Conservation (phyloP, 1,140 invertebrate species). For the Drosophila parvula region DNA sequence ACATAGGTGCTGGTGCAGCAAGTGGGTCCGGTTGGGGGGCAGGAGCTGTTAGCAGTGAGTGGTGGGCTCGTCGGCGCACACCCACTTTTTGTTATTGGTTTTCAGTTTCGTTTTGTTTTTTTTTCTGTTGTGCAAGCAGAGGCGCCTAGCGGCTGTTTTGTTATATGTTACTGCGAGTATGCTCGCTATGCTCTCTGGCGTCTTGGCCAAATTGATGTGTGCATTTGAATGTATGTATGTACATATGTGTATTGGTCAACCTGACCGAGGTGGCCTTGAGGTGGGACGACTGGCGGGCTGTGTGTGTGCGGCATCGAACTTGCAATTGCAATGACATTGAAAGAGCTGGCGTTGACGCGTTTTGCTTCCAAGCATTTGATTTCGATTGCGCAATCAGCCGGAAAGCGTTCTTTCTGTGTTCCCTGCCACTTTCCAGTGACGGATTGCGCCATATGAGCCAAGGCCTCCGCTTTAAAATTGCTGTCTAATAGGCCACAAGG, state of each 20-base stretch:
- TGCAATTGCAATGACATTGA: conserved; percentile 76
- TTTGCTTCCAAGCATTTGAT: conserved; percentile 18
- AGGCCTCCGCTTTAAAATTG: conserved; percentile 43
- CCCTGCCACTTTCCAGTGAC: conserved; percentile 27
- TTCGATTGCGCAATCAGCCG: conserved; percentile 60
- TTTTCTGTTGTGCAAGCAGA: conserved; percentile 60
- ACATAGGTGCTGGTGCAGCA: not conserved
- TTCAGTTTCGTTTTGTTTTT: conserved; percentile 45
- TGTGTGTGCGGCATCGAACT: conserved; percentile 34
- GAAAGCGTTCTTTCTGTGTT: conserved; percentile 26
- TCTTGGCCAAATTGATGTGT: conserved; percentile 22
- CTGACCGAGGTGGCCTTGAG: conserved; percentile 65
- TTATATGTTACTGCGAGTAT: conserved; percentile 9
- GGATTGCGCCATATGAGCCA: conserved; percentile 55
- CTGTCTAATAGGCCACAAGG: conserved; percentile 52
- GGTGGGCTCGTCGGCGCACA: conserved; percentile 72
- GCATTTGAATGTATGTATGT: not conserved
- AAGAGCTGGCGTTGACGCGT: conserved; percentile 61
- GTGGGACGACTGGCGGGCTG: conserved; percentile 35
- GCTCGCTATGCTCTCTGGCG: conserved; percentile 17
- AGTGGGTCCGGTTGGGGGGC: not conserved
- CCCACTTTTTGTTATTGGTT: conserved; percentile 63
- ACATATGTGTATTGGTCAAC: conserved; percentile 57
- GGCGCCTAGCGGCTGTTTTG: conserved; percentile 53
- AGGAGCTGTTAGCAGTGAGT: conserved; percentile 12